phyloP scores from a whole-genome alignment of 2,888 invertebrate species.

The Labia minor region DNA sequence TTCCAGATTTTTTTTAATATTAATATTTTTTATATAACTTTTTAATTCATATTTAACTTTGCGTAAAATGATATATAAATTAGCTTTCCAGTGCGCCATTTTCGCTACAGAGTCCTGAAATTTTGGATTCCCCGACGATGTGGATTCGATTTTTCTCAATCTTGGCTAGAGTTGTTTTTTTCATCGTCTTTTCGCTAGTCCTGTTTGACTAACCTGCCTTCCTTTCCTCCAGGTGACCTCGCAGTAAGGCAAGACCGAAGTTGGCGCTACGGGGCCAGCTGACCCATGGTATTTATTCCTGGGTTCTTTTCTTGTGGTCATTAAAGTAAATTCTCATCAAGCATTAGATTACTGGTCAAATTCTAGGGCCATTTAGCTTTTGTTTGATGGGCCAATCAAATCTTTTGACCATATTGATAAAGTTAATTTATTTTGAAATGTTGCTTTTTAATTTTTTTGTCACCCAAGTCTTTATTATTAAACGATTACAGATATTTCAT shows the following conservation, averaged over 20 bases:
- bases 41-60: conserved; percentile 17
- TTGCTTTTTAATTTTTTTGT: conserved; percentile 25
- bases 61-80: neutral
- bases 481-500: conserved; percentile 27
- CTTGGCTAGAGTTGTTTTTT: conserved; percentile 13
- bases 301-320: conserved; percentile 36
- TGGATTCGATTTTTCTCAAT: conserved; percentile 13
- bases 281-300: conserved; percentile 47
- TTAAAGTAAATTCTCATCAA: conserved; percentile 39
- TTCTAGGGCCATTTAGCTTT: conserved; percentile 26
- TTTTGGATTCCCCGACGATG: conserved; percentile 17
- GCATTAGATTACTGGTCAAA: conserved; percentile 34
- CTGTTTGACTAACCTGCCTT: conserved; percentile 39
- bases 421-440: conserved; percentile 24
- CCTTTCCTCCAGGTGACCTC: conserved; percentile 43
- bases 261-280: conserved; percentile 27
- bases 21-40: neutral
- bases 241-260: conserved; percentile 26
- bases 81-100: neutral
- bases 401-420: conserved; percentile 25
- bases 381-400: conserved; percentile 26
- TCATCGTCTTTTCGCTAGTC: conserved; percentile 17
- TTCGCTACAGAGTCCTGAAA: neutral
- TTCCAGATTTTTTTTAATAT: neutral
- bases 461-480: conserved; percentile 27